These are phyloP conservation scores for Marcusenius ussheri DNA, from an alignment of 2,113 vertebrate genomes.

Conservation along the genomic window DNA sequence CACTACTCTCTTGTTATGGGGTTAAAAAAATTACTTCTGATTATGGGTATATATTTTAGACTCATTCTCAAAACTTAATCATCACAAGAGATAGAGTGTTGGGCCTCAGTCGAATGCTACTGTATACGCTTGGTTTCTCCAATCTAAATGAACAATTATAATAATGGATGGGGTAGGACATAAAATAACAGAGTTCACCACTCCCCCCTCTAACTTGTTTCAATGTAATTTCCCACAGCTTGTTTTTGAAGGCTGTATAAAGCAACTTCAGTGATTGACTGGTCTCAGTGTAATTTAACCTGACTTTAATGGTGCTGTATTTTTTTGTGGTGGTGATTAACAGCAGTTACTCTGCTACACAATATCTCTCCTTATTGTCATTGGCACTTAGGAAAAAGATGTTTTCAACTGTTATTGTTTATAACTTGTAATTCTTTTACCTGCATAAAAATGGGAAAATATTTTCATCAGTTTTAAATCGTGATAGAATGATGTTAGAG, in stretches of 20 bases:
- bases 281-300: not conserved
- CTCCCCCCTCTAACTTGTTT: not conserved
- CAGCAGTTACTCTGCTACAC: not conserved
- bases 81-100: slow-evolving; percentile 9
- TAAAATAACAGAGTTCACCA: not conserved
- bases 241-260: not conserved
- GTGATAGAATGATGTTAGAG: not conserved
- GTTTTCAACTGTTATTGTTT: not conserved
- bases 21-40: slow-evolving; percentile 10
- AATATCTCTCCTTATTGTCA: not conserved
- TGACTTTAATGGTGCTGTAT: not conserved
- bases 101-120: not conserved
- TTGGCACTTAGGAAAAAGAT: not conserved
- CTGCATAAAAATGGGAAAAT: not conserved
- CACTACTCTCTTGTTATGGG: not conserved
- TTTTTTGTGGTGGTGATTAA: not conserved
- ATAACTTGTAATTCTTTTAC: not conserved
- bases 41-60: slow-evolving; percentile 1
- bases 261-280: not conserved
- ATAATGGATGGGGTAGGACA: not conserved
- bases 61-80: not conserved
- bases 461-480: not conserved
- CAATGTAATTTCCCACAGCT: not conserved
- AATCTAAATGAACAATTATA: slow-evolving; percentile 10
- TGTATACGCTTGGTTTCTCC: not conserved